A percentile compares a stretch with the other conserved stretches of the same genome.
Evolutionary conservation across 2,113 vertebrate species (phyloP).

Genomic region (Phyllostomus discolor): DNA sequence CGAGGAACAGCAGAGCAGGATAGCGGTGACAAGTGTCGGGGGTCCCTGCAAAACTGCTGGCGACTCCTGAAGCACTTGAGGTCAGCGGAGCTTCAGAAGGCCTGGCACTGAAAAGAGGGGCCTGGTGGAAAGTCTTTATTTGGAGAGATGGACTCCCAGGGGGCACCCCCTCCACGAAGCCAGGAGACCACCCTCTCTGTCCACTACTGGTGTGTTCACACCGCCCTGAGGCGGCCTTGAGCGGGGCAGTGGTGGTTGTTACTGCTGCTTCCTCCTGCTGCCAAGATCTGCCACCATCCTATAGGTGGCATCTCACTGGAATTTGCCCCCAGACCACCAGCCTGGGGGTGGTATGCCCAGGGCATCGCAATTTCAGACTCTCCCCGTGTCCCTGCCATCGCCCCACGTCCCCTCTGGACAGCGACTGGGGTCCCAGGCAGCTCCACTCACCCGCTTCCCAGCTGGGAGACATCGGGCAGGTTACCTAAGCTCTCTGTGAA

Average conservation of each 20-base stretch:
- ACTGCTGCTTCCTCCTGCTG: not conserved
- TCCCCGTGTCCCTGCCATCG: not conserved
- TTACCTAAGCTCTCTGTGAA: not conserved
- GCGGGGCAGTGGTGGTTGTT: fast-evolving
- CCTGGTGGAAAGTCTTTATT: not conserved
- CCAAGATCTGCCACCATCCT: not conserved
- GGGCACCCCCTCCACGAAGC: fast-evolving
- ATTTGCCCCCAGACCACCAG: not conserved
- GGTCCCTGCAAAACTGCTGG: not conserved
- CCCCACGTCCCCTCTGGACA: fast-evolving
- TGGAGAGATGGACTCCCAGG: not conserved
- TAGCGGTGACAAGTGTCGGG: fast-evolving
- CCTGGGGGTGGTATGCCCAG: too few species aligned
- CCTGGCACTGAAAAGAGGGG: not conserved
- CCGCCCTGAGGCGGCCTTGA: fast-evolving
- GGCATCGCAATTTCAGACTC: not conserved
- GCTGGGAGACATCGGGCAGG: not conserved
- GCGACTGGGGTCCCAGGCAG: not conserved
- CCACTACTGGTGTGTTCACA: too few species aligned
- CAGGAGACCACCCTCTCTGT: not conserved
- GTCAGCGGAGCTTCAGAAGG: not conserved
- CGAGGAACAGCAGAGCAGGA: not conserved
- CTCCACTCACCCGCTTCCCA: not conserved
- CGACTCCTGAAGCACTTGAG: not conserved
- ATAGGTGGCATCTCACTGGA: too few species aligned